A percentile compares a stretch with the other conserved stretches of the same genome.
These are phyloP conservation scores for Eidolon helvum DNA, from an alignment of 2,113 vertebrate species.

Conservation along the genomic window DNA sequence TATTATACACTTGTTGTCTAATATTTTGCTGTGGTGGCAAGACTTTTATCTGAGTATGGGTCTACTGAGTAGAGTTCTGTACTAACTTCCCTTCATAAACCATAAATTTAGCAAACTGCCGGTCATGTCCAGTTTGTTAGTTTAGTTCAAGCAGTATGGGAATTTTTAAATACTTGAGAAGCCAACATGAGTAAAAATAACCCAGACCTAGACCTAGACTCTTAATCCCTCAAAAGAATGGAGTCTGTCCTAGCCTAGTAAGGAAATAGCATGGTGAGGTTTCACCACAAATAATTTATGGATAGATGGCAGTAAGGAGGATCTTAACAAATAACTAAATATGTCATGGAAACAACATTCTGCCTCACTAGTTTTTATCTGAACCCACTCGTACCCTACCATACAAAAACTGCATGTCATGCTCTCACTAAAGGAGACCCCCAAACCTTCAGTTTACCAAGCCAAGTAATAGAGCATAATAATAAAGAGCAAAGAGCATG, in stretches of 20 bases:
- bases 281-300: not conserved
- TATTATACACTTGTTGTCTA: not conserved
- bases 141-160: not conserved
- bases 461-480: not conserved
- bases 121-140: not conserved
- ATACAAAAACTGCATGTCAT: not conserved
- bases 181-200: not conserved
- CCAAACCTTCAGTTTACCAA: not conserved
- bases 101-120: not conserved
- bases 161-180: not conserved
- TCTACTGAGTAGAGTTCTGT: not conserved
- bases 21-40: not conserved
- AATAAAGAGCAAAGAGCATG: no score
- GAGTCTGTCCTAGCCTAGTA: not conserved
- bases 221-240: not conserved
- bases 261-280: not conserved
- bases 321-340: not conserved
- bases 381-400: not conserved
- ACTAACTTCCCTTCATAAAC: not conserved
- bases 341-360: not conserved
- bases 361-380: not conserved
- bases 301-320: not conserved
- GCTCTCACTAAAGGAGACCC: not conserved
- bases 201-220: not conserved
- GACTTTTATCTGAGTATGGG: not conserved